phyloP scores from a whole-genome alignment of 2,888 invertebrate genomes.

The Mechanitis messenoides region DNA sequence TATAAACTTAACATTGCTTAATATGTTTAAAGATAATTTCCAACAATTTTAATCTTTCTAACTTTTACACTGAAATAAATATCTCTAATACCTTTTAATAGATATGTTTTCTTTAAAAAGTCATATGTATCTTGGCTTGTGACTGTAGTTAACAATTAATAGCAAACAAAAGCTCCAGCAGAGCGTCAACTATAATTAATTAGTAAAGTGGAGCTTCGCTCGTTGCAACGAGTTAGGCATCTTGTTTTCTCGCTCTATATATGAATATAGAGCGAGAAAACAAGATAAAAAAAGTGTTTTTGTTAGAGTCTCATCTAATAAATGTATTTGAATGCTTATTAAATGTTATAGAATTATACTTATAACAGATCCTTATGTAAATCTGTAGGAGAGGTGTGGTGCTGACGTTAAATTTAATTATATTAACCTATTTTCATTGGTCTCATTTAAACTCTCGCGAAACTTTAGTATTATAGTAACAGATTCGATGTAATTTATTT shows the following conservation, averaged over 20 bases:
- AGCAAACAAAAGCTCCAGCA: conserved; percentile 28
- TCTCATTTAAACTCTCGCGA: conserved; percentile 25
- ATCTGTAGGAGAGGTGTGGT: conserved; percentile 28
- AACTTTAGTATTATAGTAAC: conserved; percentile 10
- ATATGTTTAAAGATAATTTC: too few species aligned
- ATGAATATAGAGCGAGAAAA: conserved; percentile 21
- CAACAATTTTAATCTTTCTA: too few species aligned
- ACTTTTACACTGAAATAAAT: too few species aligned
- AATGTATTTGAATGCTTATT: conserved; percentile 24
- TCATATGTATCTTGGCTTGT: conserved; percentile 7
- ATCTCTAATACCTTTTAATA: too few species aligned
- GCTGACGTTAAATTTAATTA: conserved; percentile 35
- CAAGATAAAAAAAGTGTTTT: too few species aligned
- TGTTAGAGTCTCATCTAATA: too few species aligned
- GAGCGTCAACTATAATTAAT: conserved; percentile 48
- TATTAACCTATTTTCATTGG: conserved; percentile 34
- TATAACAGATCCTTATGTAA: conserved; percentile 21
- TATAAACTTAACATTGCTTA: too few species aligned
- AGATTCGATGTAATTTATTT: not conserved
- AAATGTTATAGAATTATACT: conserved; percentile 20
- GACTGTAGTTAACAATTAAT: conserved; percentile 22
- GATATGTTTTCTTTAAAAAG: too few species aligned
- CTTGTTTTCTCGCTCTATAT: conserved; percentile 21
- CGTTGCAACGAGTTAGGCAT: conserved; percentile 29
- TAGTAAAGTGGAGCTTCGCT: conserved; percentile 52